phyloP scores from a whole-genome alignment of 2,888 invertebrate species.

The Apamea monoglypha region DNA sequence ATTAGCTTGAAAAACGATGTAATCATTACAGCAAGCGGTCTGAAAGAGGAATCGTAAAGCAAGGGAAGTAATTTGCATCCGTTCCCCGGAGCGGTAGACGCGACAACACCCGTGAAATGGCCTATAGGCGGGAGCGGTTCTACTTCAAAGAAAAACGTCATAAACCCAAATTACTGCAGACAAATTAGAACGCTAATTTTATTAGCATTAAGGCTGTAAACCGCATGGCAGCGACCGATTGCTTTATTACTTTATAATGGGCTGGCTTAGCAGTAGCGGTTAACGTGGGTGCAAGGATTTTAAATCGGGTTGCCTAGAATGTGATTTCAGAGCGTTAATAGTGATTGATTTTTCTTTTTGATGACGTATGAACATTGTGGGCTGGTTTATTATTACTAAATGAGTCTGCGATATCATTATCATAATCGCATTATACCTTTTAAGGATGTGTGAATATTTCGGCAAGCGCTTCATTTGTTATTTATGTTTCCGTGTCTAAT shows the following conservation, averaged over 20 bases:
- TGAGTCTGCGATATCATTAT: slow-evolving; percentile 58
- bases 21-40: slow-evolving; percentile 72
- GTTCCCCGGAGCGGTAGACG: slow-evolving; percentile 70
- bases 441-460: slow-evolving; percentile 56
- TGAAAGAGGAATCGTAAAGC: slow-evolving; percentile 84
- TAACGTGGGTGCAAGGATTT: slow-evolving; percentile 66
- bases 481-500: slow-evolving; percentile 47
- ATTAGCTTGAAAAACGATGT: slow-evolving; percentile 60
- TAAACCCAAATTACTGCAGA: slow-evolving; percentile 84
- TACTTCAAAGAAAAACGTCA: slow-evolving; percentile 77
- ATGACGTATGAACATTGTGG: slow-evolving; percentile 56
- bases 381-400: slow-evolving; percentile 55
- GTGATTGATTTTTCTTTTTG: slow-evolving; percentile 65
- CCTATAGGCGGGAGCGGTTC: slow-evolving; percentile 74
- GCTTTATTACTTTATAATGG: slow-evolving; percentile 84
- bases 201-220: slow-evolving; percentile 85
- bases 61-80: slow-evolving; percentile 86
- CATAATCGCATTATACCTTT: slow-evolving; percentile 61
- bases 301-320: slow-evolving; percentile 71
- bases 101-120: slow-evolving; percentile 88
- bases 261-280: slow-evolving; percentile 83
- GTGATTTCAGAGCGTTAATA: slow-evolving; percentile 61
- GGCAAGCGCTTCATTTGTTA: slow-evolving; percentile 41
- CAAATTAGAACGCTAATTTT: slow-evolving; percentile 88
- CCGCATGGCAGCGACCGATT: slow-evolving; percentile 78